These are phyloP conservation scores for Craterocephalus amniculus DNA, from an alignment of 2,797 vertebrate genomes.

Conservation along the genomic window DNA sequence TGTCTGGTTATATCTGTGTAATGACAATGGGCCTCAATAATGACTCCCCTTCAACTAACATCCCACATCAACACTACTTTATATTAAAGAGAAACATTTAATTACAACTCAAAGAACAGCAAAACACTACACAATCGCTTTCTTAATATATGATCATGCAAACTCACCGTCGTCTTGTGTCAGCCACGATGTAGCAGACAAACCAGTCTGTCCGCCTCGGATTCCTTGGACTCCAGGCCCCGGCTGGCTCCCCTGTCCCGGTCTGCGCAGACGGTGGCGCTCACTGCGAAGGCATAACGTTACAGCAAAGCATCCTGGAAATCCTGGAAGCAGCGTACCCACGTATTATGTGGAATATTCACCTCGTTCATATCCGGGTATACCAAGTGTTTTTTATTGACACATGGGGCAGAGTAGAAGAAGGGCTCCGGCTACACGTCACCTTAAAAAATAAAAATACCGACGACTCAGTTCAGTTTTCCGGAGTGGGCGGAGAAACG, in stretches of 20 bases:
- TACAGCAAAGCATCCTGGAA: conserved; percentile 45
- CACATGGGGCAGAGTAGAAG: conserved; percentile 20
- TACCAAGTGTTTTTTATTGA: conserved; percentile 44
- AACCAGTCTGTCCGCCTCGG: conserved; percentile 58
- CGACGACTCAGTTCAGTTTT: conserved; percentile 67
- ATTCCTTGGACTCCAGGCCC: conserved; percentile 69
- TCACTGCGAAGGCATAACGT: conserved; percentile 34
- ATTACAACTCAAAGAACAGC: neutral
- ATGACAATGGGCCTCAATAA: neutral
- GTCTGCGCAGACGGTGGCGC: conserved; percentile 28
- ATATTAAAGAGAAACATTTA: neutral
- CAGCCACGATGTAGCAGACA: conserved; percentile 46
- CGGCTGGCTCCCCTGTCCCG: conserved; percentile 42
- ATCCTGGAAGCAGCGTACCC: neutral
- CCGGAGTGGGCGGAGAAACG: conserved; percentile 79
- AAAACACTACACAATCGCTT: neutral
- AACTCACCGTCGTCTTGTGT: conserved; percentile 18
- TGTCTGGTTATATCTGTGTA: neutral
- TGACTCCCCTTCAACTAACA: neutral
- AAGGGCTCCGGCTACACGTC: conserved; percentile 79
- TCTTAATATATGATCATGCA: conserved; percentile 12
- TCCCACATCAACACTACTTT: neutral
- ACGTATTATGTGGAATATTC: neutral
- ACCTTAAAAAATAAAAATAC: conserved; percentile 80
- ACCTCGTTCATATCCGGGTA: conserved; percentile 31